phyloP scores from a whole-genome alignment of 2,113 vertebrate species.

The Sturnus vulgaris region DNA sequence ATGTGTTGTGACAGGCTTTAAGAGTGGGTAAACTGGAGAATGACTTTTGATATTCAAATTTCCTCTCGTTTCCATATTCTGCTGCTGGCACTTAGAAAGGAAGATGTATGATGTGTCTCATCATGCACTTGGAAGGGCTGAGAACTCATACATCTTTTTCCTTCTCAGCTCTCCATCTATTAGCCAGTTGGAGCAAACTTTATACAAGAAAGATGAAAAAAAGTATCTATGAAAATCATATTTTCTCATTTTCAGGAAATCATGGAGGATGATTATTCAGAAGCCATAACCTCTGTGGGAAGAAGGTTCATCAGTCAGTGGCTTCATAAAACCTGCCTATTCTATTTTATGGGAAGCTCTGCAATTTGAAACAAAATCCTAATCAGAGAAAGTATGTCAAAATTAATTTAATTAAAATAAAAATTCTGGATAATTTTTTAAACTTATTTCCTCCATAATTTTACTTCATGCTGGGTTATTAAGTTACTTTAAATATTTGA shows the following conservation, averaged over 20 bases:
- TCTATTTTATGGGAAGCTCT: not conserved
- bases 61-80: constrained; percentile 21
- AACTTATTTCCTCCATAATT: not conserved
- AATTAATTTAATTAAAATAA: not conserved
- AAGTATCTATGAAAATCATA: not conserved
- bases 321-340: not conserved
- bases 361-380: not conserved
- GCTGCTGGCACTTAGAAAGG: constrained; percentile 31
- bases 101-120: constrained; percentile 5
- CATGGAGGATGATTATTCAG: not conserved
- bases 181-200: not conserved
- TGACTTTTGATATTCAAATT: constrained; percentile 64
- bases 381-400: not conserved
- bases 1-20: constrained; percentile 31
- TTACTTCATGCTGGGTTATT: not conserved
- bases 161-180: not conserved
- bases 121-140: not conserved
- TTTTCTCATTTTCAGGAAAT: not conserved
- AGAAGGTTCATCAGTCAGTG: not conserved
- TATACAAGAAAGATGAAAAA: not conserved
- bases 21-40: not conserved
- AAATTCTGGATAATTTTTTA: not conserved
- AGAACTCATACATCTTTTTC: not conserved
- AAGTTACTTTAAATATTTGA: not conserved
- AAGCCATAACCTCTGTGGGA: not conserved